phyloP scores from a whole-genome alignment of 92 coral and sea anemone species.

The Diadumene lineata region DNA sequence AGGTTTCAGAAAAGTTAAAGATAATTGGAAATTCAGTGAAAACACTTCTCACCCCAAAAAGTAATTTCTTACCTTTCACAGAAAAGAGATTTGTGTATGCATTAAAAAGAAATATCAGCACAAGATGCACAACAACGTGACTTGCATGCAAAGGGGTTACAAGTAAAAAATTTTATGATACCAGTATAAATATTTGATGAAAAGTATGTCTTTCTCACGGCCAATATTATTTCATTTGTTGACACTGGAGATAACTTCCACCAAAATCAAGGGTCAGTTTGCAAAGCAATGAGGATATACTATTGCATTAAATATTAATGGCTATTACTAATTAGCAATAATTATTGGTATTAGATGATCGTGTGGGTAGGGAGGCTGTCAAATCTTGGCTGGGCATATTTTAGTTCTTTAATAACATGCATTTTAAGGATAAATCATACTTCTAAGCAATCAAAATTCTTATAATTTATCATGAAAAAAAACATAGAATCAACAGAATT shows the following conservation, averaged over 20 bases:
- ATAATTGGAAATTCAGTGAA: neutral
- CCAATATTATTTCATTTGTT: too few species aligned
- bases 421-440: neutral
- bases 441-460: too few species aligned
- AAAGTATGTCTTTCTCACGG: too few species aligned
- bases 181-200: too few species aligned
- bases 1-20: neutral
- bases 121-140: too few species aligned
- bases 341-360: slow-evolving; percentile 38
- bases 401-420: slow-evolving; percentile 11
- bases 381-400: neutral
- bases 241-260: too few species aligned
- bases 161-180: too few species aligned
- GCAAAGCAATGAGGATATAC: neutral
- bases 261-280: neutral
- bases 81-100: neutral
- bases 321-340: slow-evolving; percentile 8
- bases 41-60: neutral
- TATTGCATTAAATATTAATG: neutral
- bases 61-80: too few species aligned
- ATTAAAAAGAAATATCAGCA: neutral
- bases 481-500: too few species aligned
- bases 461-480: too few species aligned
- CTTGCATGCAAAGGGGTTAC: neutral
- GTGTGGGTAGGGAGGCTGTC: slow-evolving; percentile 39